Evolutionary conservation across 1,140 invertebrate genomes (phyloP).

Genomic region (Drosophila pachea): DNA sequence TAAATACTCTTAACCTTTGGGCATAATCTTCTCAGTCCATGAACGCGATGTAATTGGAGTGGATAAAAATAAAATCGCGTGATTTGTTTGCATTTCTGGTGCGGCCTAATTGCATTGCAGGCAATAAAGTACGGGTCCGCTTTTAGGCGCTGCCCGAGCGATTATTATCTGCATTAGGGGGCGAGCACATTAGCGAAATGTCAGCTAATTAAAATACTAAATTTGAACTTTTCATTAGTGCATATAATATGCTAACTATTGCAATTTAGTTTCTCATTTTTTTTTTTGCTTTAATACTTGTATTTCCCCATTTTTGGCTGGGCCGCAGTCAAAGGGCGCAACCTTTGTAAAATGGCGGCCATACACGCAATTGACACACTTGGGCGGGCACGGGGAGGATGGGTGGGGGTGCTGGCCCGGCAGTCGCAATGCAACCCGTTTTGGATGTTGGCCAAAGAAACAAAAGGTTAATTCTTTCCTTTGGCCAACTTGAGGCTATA

Average conservation of each 20-base stretch:
- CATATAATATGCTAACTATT: constrained; percentile 35
- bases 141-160: constrained; percentile 17
- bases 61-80: constrained; percentile 26
- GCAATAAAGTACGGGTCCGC: constrained; percentile 17
- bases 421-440: constrained; percentile 20
- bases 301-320: constrained; percentile 6
- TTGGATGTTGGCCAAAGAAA: constrained; percentile 21
- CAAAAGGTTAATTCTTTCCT: constrained; percentile 46
- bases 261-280: constrained; percentile 38
- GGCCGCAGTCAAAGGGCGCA: constrained; percentile 16
- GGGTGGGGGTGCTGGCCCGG: not conserved
- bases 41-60: not conserved
- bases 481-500: constrained; percentile 53
- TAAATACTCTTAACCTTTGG: not conserved
- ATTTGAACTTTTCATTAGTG: constrained; percentile 61
- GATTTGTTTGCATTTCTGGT: constrained; percentile 23
- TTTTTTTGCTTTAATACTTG: not conserved
- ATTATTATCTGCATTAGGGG: constrained; percentile 23
- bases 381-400: not conserved
- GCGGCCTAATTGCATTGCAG: constrained; percentile 24
- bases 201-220: constrained; percentile 72
- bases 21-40: not conserved
- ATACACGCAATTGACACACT: constrained; percentile 44
- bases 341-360: constrained; percentile 42
- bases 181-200: constrained; percentile 50